These are phyloP conservation scores for Penaeus indicus DNA, from an alignment of 1,140 invertebrate genomes.

Conservation along the genomic window DNA sequence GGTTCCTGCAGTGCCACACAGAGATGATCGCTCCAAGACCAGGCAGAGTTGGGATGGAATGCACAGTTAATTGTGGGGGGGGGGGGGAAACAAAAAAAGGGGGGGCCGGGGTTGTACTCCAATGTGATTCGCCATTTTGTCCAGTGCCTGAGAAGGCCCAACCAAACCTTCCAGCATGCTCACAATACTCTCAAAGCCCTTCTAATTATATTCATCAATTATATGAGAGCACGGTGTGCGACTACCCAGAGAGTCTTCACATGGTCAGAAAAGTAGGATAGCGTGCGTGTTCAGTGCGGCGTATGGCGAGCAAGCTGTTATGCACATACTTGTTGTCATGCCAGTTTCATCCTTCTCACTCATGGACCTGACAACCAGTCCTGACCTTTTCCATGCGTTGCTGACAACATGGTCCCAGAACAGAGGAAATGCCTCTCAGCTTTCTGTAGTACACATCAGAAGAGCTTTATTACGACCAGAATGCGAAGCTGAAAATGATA, in stretches of 20 bases:
- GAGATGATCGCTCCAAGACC: conserved; percentile 75
- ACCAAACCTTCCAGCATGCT: conserved; percentile 70
- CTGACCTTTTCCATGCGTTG: conserved; percentile 75
- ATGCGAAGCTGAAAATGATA: conserved; percentile 95
- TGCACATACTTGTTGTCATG: conserved; percentile 93
- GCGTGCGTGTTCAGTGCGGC: conserved; percentile 85
- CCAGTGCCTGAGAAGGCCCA: conserved; percentile 74
- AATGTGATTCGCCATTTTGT: conserved; percentile 88
- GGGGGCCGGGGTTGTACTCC: too few species aligned
- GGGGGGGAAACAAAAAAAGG: too few species aligned
- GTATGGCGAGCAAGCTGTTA: conserved; percentile 84
- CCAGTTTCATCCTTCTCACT: conserved; percentile 93
- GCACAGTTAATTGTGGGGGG: conserved; percentile 93
- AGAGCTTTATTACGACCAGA: conserved; percentile 90
- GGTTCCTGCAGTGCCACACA: conserved; percentile 86
- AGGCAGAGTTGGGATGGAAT: conserved; percentile 80
- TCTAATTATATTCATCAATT: conserved; percentile 83
- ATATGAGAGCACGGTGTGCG: conserved; percentile 80
- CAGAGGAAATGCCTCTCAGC: conserved; percentile 78
- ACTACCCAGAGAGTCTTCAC: conserved; percentile 70
- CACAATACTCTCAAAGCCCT: conserved; percentile 81
- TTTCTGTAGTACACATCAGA: conserved; percentile 86
- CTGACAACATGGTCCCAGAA: conserved; percentile 78
- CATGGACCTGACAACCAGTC: conserved; percentile 78
- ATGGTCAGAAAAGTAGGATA: conserved; percentile 77